Conservation (phyloP, 2,113 vertebrate species). For the Podiceps cristatus region DNA sequence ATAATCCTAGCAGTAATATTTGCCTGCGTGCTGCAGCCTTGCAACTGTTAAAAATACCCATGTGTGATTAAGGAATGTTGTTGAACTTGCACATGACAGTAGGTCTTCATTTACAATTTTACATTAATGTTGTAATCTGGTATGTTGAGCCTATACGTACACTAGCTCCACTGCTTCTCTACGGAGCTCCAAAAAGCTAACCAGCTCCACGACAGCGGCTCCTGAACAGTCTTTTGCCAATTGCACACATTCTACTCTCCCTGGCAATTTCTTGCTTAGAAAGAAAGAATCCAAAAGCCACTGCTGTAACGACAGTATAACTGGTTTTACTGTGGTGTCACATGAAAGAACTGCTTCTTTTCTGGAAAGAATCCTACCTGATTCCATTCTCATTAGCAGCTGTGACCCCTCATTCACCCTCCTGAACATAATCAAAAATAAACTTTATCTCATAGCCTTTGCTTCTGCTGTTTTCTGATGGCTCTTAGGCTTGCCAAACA, state of each 20-base stretch:
- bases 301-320: background rate
- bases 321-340: accelerated
- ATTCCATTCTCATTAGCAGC: background rate
- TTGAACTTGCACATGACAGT: accelerated
- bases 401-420: background rate
- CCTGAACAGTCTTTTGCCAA: accelerated
- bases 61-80: background rate
- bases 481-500: background rate
- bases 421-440: accelerated
- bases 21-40: background rate
- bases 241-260: background rate
- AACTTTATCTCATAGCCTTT: background rate
- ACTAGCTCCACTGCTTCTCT: accelerated
- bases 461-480: background rate
- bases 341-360: accelerated
- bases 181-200: background rate
- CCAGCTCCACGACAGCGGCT: accelerated
- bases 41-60: background rate
- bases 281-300: background rate
- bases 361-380: accelerated
- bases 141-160: accelerated
- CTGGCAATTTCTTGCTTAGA: accelerated
- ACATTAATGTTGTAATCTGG: accelerated
- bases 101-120: no score
- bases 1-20: background rate